Conservation (phyloP, 2,888 invertebrate species). For the Sphaerophoria taeniata region DNA sequence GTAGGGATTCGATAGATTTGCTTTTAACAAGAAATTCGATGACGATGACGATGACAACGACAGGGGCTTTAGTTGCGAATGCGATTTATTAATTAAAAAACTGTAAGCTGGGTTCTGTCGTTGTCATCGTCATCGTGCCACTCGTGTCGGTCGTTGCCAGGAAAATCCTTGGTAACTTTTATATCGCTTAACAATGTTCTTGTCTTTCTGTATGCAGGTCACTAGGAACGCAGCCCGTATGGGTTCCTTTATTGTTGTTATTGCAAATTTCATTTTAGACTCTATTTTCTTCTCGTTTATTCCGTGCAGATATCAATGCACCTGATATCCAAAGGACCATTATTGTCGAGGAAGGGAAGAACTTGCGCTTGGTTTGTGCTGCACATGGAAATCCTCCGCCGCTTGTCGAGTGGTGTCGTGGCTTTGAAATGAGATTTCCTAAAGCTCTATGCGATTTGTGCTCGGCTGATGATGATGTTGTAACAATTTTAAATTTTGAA, state of each 20-base stretch:
- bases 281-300: not conserved
- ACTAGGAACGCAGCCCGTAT: conserved; percentile 42
- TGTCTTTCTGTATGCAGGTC: conserved; percentile 26
- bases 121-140: not conserved
- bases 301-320: conserved; percentile 78
- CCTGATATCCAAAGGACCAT: conserved; percentile 84
- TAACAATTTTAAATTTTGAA: conserved; percentile 56
- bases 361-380: conserved; percentile 91
- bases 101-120: conserved; percentile 10
- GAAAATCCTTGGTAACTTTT: conserved; percentile 63
- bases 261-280: conserved; percentile 7
- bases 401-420: conserved; percentile 89
- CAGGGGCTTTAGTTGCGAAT: not conserved
- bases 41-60: not conserved
- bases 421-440: conserved; percentile 75
- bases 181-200: conserved; percentile 61
- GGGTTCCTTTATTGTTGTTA: not conserved
- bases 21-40: not conserved
- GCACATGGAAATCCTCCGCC: conserved; percentile 91
- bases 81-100: conserved; percentile 72
- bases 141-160: not conserved
- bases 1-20: conserved; percentile 31
- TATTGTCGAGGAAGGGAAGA: conserved; percentile 91
- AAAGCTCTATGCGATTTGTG: conserved; percentile 24
- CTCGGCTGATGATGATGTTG: conserved; percentile 32